These are phyloP conservation scores for Agrotis clavis DNA, from an alignment of 2,888 invertebrate genomes.

Conservation along the genomic window DNA sequence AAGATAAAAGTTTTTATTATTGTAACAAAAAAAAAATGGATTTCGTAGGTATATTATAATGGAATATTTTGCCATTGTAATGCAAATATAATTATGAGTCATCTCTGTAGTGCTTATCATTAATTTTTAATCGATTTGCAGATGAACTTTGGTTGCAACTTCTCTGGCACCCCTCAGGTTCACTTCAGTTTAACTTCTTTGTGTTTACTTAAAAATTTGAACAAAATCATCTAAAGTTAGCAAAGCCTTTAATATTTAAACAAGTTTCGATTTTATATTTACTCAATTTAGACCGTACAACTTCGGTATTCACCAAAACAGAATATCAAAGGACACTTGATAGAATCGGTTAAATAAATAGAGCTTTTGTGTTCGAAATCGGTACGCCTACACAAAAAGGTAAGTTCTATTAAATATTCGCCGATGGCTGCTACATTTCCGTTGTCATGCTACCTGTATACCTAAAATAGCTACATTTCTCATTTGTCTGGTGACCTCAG, in stretches of 20 bases:
- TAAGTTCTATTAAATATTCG: conserved; percentile 28
- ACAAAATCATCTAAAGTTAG: neutral
- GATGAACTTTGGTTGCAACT: neutral
- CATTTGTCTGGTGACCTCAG: conserved; percentile 30
- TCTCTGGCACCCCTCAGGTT: neutral
- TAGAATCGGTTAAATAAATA: conserved; percentile 13
- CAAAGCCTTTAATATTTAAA: conserved; percentile 4
- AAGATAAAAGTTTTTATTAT: neutral
- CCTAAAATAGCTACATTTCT: conserved; percentile 9
- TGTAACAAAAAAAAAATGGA: neutral
- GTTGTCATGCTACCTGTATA: conserved; percentile 12
- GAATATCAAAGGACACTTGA: conserved; percentile 13
- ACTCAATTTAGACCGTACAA: conserved; percentile 18
- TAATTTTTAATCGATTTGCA: neutral
- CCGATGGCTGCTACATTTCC: conserved; percentile 13
- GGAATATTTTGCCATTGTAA: too few relatives aligned
- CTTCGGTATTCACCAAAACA: conserved; percentile 22
- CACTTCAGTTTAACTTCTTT: neutral
- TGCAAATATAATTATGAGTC: too few relatives aligned
- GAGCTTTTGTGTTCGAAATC: neutral
- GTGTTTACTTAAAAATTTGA: neutral
- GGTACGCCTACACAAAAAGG: conserved; percentile 4
- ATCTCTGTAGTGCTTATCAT: neutral
- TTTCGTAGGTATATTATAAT: too few relatives aligned
- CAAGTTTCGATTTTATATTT: conserved; percentile 11